A percentile compares a stretch with the other conserved stretches of the same genome.
These are phyloP conservation scores for Forbesichthys agassizii DNA, from an alignment of 2,113 vertebrate species.

Conservation along the genomic window DNA sequence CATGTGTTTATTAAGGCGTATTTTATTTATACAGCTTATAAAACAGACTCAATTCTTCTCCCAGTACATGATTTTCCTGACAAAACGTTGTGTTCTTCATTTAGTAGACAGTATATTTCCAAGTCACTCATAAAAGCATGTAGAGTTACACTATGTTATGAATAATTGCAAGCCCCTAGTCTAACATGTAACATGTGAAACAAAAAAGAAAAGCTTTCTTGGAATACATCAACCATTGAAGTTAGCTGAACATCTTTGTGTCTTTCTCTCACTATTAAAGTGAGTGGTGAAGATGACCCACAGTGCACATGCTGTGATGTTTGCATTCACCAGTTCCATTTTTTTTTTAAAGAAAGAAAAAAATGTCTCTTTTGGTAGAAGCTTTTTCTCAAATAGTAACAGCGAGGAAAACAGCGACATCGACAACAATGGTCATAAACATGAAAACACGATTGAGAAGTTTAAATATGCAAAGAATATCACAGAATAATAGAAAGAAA, in stretches of 20 bases:
- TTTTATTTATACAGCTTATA: slow-evolving; percentile 62
- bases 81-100: slow-evolving; percentile 37
- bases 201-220: slow-evolving; percentile 29
- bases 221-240: slow-evolving; percentile 65
- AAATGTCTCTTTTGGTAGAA: slow-evolving; percentile 78
- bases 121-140: slow-evolving; percentile 63
- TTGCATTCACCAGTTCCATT: slow-evolving; percentile 35
- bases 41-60: slow-evolving; percentile 44
- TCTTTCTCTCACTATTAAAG: slow-evolving; percentile 48
- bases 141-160: slow-evolving; percentile 61
- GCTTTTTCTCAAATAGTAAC: slow-evolving; percentile 72
- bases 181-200: slow-evolving; percentile 65
- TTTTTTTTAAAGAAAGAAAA: slow-evolving; percentile 37
- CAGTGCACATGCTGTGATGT: slow-evolving; percentile 53
- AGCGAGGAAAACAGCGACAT: slow-evolving; percentile 69
- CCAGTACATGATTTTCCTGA: slow-evolving; percentile 49
- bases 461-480: slow-evolving; percentile 80
- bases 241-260: slow-evolving; percentile 75
- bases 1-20: slow-evolving; percentile 76
- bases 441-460: slow-evolving; percentile 67
- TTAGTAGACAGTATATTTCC: slow-evolving; percentile 55
- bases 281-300: slow-evolving; percentile 58
- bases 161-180: slow-evolving; percentile 72
- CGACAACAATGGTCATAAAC: slow-evolving; percentile 66
- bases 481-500: slow-evolving; percentile 71